Evolutionary conservation across 1,140 invertebrate species (phyloP).

Genomic region (Leucophenga varia): DNA sequence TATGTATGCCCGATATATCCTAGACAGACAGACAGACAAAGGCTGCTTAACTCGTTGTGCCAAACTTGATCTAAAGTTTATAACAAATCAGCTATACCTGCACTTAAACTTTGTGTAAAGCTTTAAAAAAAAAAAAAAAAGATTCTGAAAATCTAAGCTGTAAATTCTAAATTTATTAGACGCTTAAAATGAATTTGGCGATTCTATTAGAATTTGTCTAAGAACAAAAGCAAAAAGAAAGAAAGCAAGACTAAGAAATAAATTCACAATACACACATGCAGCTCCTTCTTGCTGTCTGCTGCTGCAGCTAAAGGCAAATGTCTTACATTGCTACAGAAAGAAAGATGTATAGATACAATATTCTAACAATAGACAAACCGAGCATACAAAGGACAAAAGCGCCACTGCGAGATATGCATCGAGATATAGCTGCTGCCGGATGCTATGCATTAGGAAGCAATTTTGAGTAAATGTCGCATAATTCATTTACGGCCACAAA

Average conservation of each 20-base stretch:
- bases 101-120: too few species aligned
- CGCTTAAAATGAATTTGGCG: constrained; percentile 29
- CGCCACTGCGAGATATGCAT: constrained; percentile 4
- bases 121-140: too few species aligned
- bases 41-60: too few species aligned
- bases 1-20: too few species aligned
- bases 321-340: constrained; percentile 6
- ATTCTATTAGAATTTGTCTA: constrained; percentile 20
- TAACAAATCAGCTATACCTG: too few species aligned
- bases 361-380: too few species aligned
- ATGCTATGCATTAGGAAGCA: constrained; percentile 48
- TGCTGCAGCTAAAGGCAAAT: constrained; percentile 8
- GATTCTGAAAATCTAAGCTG: too few species aligned
- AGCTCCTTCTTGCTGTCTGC: too few species aligned
- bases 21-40: too few species aligned
- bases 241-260: neutral
- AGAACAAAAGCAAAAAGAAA: neutral
- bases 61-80: too few species aligned
- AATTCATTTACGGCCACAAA: constrained; percentile 47
- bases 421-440: constrained; percentile 22
- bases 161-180: constrained; percentile 39
- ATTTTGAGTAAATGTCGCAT: constrained; percentile 54
- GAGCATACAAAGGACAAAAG: too few species aligned
- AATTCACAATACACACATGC: neutral
- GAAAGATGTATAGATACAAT: neutral